phyloP scores from a whole-genome alignment of 2,113 vertebrate species.

The Gila orcuttii region DNA sequence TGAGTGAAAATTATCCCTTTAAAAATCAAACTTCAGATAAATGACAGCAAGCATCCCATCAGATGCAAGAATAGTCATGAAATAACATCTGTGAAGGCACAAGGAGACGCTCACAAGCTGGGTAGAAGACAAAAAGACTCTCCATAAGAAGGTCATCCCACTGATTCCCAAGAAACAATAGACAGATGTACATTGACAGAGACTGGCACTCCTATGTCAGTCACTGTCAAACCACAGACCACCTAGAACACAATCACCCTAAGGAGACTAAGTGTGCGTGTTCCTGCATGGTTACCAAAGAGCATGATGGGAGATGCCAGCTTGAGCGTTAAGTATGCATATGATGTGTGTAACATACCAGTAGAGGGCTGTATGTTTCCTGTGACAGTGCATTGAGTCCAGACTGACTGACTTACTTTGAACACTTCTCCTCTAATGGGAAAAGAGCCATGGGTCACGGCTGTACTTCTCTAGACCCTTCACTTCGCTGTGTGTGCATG shows the following conservation, averaged over 20 bases:
- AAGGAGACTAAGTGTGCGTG: conserved; percentile 2
- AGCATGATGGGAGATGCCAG: conserved; percentile 33
- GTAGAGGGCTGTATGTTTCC: conserved; percentile 33
- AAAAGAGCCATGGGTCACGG: neutral
- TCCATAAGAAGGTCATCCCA: neutral
- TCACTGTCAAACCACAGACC: conserved; percentile 34
- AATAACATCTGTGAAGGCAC: neutral
- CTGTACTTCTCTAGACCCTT: neutral
- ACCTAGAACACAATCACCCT: conserved; percentile 13
- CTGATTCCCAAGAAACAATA: neutral
- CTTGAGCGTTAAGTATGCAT: conserved; percentile 20
- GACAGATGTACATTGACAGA: conserved; percentile 20
- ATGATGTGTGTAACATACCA: conserved; percentile 33
- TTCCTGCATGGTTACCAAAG: neutral
- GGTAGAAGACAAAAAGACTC: neutral
- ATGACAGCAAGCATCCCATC: neutral
- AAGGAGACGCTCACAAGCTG: neutral
- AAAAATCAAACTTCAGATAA: neutral
- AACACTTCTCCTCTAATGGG: neutral
- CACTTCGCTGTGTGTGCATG: conserved; percentile 1
- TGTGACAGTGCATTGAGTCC: conserved; percentile 21
- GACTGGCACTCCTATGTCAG: neutral
- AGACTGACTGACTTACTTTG: neutral
- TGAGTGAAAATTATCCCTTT: neutral
- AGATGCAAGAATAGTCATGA: neutral